Base-by-base conservation (phyloP, 2,888 invertebrate species). In the Amiota communis region DNA sequence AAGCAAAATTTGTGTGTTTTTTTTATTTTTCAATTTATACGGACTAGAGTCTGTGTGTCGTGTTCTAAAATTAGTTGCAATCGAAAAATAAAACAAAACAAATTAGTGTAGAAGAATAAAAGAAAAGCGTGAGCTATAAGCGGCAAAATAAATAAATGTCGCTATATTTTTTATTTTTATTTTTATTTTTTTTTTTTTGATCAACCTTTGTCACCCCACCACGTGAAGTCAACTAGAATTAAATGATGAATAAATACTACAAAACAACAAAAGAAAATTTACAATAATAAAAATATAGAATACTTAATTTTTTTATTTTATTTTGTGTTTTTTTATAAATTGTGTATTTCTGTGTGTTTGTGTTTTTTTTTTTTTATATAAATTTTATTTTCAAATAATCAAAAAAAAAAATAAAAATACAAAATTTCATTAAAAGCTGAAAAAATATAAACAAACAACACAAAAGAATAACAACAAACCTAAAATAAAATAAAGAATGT, bases 1-100 rank as follows among this genome's bases (percentile, higher is more conserved):
- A 23, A 36, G 63, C 63, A 23, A 36, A 36, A 6, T 36, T 36
- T 6, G 36, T 36, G 1, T 23, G 23, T 23, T 1, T 23, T 23
- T 36, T 36, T 36, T 36, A 2, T 36, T 6, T 6, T 36, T 36
- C 6, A 36, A 36, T 36, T 36, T 36, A 36, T 4, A 9, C 63
- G 13, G 11, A 63, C 70, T n/a, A 56, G 64, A 72, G 74, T 74
- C 59, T 74, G 36, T 36, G 36, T 36, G 36, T 36, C 36, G 36
- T 36, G 76, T 82, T 84, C 85, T 85, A 85, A 84, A 85, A 78
- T 82, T 85, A 85, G 78, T 79, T 72, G 74, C 70, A 76, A 61
- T 64, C 61, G 49, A 51, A 67, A n/a, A 67, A 67, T 6, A 36
- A 36, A 36, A 36, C 36, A 36, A 36, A 36, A 36, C n/a, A n/a